A percentile compares a stretch with the other conserved stretches of the same genome.
phyloP scores from a whole-genome alignment of 2,113 vertebrate genomes.

The Gymnarchus niloticus region DNA sequence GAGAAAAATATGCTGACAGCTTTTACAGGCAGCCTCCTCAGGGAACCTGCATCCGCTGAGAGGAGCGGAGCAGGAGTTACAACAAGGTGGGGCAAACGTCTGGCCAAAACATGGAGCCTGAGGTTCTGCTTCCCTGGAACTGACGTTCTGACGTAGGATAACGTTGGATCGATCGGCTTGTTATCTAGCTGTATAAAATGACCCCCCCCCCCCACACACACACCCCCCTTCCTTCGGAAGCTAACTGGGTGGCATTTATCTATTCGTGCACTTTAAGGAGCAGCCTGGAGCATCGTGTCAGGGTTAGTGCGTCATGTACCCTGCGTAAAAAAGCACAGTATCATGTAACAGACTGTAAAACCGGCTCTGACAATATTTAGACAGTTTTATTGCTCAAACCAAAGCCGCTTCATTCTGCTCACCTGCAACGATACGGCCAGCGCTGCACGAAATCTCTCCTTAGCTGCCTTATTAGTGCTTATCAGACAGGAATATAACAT shows the following conservation, averaged over 20 bases:
- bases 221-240: too few species aligned
- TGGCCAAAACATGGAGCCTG: too few species aligned
- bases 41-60: too few species aligned
- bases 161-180: neutral
- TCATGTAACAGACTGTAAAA: too few species aligned
- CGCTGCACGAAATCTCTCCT: neutral
- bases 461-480: neutral
- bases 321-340: too few species aligned
- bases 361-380: slow-evolving; percentile 7
- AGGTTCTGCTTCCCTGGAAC: too few species aligned
- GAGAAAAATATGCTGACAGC: neutral
- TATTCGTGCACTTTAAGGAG: too few species aligned
- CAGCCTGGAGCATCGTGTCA: too few species aligned
- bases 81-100: too few species aligned
- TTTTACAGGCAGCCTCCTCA: neutral
- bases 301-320: too few species aligned
- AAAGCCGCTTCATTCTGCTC: slow-evolving; percentile 5
- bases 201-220: neutral
- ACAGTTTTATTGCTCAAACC: neutral
- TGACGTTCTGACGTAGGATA: neutral
- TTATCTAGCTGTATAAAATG: neutral
- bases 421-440: neutral
- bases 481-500: slow-evolving; percentile 4
- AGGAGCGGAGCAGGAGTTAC: too few species aligned
- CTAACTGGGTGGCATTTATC: too few species aligned